Evolutionary conservation across 2,797 vertebrate species (phyloP).

Genomic region (Falco naumanni): DNA sequence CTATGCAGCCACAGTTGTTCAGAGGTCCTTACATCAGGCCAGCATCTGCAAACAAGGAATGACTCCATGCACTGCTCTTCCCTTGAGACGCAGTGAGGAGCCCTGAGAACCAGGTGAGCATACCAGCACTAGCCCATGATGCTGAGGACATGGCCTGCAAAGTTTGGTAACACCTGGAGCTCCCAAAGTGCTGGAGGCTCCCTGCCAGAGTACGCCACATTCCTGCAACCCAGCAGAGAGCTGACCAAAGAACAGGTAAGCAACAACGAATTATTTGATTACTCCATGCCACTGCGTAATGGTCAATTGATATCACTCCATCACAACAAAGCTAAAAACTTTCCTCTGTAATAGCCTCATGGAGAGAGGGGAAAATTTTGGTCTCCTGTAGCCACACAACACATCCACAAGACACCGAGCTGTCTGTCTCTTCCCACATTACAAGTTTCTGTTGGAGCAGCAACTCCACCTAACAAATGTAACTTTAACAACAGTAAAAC

Average conservation of each 20-base stretch:
- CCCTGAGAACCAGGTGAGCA: background rate
- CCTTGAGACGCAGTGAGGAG: fast-evolving
- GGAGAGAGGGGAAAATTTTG: background rate
- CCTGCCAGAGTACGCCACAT: background rate
- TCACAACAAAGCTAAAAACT: background rate
- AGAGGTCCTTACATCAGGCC: background rate
- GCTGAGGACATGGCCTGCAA: fast-evolving
- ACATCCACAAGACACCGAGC: background rate
- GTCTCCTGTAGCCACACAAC: background rate
- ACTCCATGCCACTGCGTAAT: background rate
- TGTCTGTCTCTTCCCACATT: background rate
- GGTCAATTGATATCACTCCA: background rate
- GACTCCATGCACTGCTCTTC: fast-evolving
- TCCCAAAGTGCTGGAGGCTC: background rate
- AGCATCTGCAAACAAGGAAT: background rate
- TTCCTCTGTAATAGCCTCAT: background rate
- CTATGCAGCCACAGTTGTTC: background rate
- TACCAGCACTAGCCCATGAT: fast-evolving
- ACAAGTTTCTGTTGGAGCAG: constrained; percentile 74
- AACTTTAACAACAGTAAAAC: constrained; percentile 83
- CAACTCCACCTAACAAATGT: constrained; percentile 80
- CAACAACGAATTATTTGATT: background rate
- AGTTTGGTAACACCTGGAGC: background rate
- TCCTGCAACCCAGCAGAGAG: background rate
- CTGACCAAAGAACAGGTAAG: background rate